phyloP scores from a whole-genome alignment of 35 echinoderm and acorn worm genomes.

The Nesometra sesokonis region DNA sequence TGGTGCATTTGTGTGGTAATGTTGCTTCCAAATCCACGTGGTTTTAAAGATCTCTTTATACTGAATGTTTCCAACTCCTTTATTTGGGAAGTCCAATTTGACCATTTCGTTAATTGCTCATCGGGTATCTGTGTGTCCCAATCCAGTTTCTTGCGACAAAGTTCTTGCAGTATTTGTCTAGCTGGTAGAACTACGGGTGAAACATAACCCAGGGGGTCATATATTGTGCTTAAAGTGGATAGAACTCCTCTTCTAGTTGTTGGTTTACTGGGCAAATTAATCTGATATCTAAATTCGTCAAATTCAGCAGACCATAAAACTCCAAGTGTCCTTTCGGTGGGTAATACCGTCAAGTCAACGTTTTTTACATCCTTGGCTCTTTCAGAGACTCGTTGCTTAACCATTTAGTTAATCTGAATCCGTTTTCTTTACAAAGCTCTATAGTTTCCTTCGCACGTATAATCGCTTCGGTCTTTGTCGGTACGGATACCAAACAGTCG shows the following conservation, averaged over 20 bases:
- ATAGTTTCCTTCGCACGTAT: too few species aligned
- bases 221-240: not conserved
- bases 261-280: not conserved
- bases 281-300: not conserved
- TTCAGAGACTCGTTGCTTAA: too few species aligned
- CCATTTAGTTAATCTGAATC: too few species aligned
- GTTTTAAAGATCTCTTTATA: slow-evolving; percentile 26
- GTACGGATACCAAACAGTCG: too few species aligned
- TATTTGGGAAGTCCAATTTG: slow-evolving; percentile 30
- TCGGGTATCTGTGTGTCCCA: slow-evolving; percentile 5
- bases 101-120: slow-evolving; percentile 22
- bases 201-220: not conserved
- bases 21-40: slow-evolving; percentile 28
- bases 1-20: slow-evolving; percentile 23
- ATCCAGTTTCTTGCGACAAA: not conserved
- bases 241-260: not conserved
- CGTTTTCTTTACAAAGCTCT: too few species aligned
- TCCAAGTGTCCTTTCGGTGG: slow-evolving; percentile 21
- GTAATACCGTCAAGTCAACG: too few species aligned
- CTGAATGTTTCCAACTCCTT: slow-evolving; percentile 19
- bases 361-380: too few species aligned
- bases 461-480: too few species aligned
- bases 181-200: not conserved
- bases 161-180: not conserved
- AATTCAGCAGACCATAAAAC: not conserved